Conservation (phyloP, 2,888 invertebrate species). For the Phengaris arion region DNA sequence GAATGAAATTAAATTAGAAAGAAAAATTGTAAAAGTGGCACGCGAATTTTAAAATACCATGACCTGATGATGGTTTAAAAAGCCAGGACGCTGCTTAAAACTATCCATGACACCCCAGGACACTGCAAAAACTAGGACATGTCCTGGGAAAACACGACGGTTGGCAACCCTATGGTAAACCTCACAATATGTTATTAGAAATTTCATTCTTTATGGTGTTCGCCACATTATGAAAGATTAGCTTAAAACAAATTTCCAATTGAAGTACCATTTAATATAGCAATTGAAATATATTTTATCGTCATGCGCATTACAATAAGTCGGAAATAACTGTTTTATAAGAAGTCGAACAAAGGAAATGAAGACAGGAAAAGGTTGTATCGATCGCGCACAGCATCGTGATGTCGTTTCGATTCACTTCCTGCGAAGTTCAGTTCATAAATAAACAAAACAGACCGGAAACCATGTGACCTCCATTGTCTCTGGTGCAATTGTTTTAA, state of each 20-base stretch:
- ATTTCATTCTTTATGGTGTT: background rate
- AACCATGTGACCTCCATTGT: constrained; percentile 53
- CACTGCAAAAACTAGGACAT: too few species aligned
- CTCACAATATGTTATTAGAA: background rate
- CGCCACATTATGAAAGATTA: background rate
- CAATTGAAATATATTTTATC: constrained; percentile 24
- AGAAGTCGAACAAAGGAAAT: constrained; percentile 53
- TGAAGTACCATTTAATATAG: background rate
- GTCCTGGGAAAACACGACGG: too few species aligned
- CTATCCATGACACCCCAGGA: too few species aligned
- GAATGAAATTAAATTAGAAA: too few species aligned
- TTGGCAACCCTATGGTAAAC: background rate
- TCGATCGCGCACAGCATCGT: constrained; percentile 61
- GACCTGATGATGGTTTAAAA: too few species aligned
- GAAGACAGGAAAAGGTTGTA: constrained; percentile 53
- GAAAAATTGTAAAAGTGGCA: too few species aligned
- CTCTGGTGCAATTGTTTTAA: background rate
- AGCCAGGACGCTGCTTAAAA: too few species aligned
- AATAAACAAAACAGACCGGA: constrained; percentile 66
- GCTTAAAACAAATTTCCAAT: background rate
- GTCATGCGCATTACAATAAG: background rate
- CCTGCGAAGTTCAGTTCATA: constrained; percentile 53
- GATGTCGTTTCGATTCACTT: constrained; percentile 61
- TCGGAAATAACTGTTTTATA: constrained; percentile 17
- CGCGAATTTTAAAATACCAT: too few species aligned